Conservation (phyloP, 2,888 invertebrate species). For the Lithophane ornitopus region DNA sequence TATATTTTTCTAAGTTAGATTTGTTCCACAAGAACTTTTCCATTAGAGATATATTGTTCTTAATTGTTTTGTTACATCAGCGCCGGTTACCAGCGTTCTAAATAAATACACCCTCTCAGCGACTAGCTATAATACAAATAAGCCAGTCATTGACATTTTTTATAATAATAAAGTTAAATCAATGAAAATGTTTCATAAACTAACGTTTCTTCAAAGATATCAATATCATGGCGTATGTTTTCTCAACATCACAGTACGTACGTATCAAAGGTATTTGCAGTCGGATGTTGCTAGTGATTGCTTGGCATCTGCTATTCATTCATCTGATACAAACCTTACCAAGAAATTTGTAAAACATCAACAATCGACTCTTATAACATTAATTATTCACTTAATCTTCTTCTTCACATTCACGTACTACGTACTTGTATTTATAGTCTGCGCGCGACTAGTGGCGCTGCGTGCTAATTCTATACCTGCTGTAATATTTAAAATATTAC, state of each 20-base stretch:
- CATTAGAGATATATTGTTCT: too few relatives aligned
- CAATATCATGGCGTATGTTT: not conserved
- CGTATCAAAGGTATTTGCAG: constrained; percentile 12
- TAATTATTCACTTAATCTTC: not conserved
- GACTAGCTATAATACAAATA: not conserved
- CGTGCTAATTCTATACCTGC: too few relatives aligned
- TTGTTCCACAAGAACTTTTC: too few relatives aligned
- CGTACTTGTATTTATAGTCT: too few relatives aligned
- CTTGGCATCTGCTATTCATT: constrained; percentile 19
- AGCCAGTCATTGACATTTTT: too few relatives aligned
- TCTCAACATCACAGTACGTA: not conserved
- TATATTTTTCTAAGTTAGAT: too few relatives aligned
- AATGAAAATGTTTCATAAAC: not conserved
- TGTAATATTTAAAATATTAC: too few relatives aligned
- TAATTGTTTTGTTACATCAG: too few relatives aligned
- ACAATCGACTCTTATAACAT: not conserved
- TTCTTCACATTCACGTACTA: not conserved
- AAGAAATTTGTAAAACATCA: constrained; percentile 40
- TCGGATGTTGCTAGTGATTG: constrained; percentile 26
- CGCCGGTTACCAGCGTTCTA: too few relatives aligned
- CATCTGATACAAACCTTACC: constrained; percentile 22
- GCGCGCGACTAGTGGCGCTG: too few relatives aligned
- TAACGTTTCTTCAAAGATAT: not conserved
- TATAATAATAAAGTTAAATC: not conserved
- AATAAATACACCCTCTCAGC: not conserved